A percentile compares a stretch with the other conserved stretches of the same genome.
phyloP scores from a whole-genome alignment of 2,888 invertebrate genomes.

The Andrena minutula region DNA sequence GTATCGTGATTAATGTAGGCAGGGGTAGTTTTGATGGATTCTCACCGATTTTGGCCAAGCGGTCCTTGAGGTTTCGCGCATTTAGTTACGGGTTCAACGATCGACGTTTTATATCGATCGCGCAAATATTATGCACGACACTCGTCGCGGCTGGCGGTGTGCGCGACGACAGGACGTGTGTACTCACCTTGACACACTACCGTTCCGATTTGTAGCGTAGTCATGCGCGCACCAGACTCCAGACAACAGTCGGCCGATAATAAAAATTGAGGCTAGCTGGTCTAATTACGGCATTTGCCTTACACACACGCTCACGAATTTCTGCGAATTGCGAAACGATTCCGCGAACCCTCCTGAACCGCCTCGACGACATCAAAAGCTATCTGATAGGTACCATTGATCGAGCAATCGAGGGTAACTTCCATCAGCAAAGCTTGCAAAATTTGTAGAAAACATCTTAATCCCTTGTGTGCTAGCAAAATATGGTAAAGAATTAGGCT shows the following conservation, averaged over 20 bases:
- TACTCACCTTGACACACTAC: slow-evolving; percentile 71
- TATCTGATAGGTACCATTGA: background rate
- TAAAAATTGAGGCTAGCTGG: slow-evolving; percentile 71
- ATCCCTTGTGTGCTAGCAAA: no score
- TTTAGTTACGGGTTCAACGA: slow-evolving; percentile 8
- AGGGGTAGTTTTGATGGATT: no score
- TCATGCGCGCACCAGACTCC: slow-evolving; percentile 70
- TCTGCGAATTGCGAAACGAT: slow-evolving; percentile 39
- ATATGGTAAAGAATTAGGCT: no score
- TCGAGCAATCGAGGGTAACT: background rate
- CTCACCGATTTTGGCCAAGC: no score
- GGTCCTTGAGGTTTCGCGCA: background rate
- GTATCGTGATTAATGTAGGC: no score
- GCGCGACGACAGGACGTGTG: slow-evolving; percentile 32
- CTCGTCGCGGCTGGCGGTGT: slow-evolving; percentile 27
- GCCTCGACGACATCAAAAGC: background rate
- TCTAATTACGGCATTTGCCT: slow-evolving; percentile 63
- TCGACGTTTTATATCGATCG: slow-evolving; percentile 46
- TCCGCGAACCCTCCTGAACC: background rate
- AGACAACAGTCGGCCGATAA: slow-evolving; percentile 62
- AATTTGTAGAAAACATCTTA: no score
- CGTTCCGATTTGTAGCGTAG: slow-evolving; percentile 67
- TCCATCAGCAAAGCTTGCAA: background rate
- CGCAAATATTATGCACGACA: slow-evolving; percentile 47
- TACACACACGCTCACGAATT: slow-evolving; percentile 23